These are phyloP conservation scores for Rhagonycha lutea DNA, from an alignment of 2,888 invertebrate species.

Conservation along the genomic window DNA sequence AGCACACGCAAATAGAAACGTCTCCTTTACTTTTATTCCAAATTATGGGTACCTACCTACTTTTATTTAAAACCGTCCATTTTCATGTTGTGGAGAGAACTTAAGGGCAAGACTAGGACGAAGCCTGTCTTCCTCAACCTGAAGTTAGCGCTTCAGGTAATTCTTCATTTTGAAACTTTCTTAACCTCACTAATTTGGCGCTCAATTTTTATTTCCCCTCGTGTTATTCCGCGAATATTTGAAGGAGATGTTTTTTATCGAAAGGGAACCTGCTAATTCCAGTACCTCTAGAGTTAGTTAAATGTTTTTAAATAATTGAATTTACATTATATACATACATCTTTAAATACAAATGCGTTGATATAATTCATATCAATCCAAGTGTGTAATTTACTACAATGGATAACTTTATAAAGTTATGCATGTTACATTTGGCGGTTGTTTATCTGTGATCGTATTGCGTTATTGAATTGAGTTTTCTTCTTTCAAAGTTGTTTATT, in stretches of 20 bases:
- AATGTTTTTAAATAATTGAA: slow-evolving; percentile 58
- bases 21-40: neutral
- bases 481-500: slow-evolving; percentile 44
- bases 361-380: slow-evolving; percentile 57
- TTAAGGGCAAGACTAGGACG: neutral
- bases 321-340: slow-evolving; percentile 54
- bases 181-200: neutral
- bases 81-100: neutral
- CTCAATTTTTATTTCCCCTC: neutral
- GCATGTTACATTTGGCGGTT: slow-evolving; percentile 56
- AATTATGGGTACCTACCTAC: neutral
- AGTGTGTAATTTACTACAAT: slow-evolving; percentile 52
- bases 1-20: slow-evolving; percentile 18
- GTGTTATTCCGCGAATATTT: neutral
- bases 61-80: neutral
- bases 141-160: neutral
- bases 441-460: slow-evolving; percentile 56
- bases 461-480: slow-evolving; percentile 47
- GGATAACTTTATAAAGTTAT: slow-evolving; percentile 45
- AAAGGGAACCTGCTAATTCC: slow-evolving; percentile 38
- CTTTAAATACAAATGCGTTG: slow-evolving; percentile 51
- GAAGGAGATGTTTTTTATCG: slow-evolving; percentile 4
- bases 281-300: slow-evolving; percentile 54
- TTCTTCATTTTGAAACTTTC: neutral
- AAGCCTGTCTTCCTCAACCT: neutral